Evolutionary conservation across 1,140 invertebrate genomes (phyloP), one percentile per base, ranked within the genome.

Genomic region (Macrotrachela quadricornifera): DNA sequence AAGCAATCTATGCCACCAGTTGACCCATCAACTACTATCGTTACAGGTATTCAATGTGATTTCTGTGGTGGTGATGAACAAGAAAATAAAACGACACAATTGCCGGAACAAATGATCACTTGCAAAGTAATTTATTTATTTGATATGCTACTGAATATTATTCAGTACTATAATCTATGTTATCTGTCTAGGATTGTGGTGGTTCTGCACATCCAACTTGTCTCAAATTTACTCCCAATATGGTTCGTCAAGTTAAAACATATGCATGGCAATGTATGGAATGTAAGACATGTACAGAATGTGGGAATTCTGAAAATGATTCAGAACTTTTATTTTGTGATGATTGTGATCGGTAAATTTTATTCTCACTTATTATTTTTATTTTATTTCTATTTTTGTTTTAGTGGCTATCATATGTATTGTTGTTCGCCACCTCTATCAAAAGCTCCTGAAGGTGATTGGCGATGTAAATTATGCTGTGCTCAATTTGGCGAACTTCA

Each of bases 371-470:
- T 2, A 30, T 30, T 8, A 30, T 30, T 99, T 63, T 72, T 99
- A 63, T 97, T 99, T 73, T 99, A 94, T 73, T 92, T 97, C 71
- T 92, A 97, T 74, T 99, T n/a, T n/a, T 92, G 8, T 74, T 92
- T 97, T 76, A 81, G 92, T n/a, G 87, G 85, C 58, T 97, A 96
- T 74, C 92, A 97, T 73, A 94, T 97, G 84, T 97, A 97, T 74
- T 97, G 92, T 72, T 76, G 97, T 58, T 78, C 80, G 52, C 94
- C 94, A 57, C 87, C 91, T 54, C 75, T 97, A 16, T 60, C 80
- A 47, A 81, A 85, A 58, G 87, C 92, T 50, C 94, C 94, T 15
- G 91, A 96, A 74, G 90, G 87, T 3, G 51, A 53, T 36, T 53
- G 51, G 51, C 42, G 21, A 53, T 53, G 51, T 47, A 42, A 53